A percentile compares a stretch with the other conserved stretches of the same genome.
Conservation (phyloP, 2,888 invertebrate species). For the Acrobasis repandana region DNA sequence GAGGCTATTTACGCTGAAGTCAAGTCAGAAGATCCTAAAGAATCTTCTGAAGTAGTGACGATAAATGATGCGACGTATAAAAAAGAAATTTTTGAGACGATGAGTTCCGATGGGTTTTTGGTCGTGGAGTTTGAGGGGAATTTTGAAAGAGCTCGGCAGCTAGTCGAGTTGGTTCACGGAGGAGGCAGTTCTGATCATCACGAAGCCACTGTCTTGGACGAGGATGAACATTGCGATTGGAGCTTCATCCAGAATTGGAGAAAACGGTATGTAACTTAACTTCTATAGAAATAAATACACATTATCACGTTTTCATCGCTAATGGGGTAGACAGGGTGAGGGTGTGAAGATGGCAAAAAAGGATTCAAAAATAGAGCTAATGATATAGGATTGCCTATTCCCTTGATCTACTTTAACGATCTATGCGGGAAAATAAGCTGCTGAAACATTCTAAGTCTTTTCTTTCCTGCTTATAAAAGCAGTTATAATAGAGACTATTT, state of each 20-base stretch:
- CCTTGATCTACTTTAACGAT: too few species aligned
- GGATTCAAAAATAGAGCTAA: too few species aligned
- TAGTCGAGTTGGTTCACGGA: constrained; percentile 83
- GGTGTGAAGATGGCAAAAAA: too few species aligned
- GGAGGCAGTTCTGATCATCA: constrained; percentile 68
- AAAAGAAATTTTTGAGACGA: constrained; percentile 67
- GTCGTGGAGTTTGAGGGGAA: constrained; percentile 85
- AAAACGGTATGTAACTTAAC: constrained; percentile 78
- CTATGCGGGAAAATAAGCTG: too few species aligned
- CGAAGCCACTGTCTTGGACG: constrained; percentile 73
- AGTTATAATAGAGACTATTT: constrained; percentile 44
- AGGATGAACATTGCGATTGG: constrained; percentile 85
- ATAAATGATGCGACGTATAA: constrained; percentile 73
- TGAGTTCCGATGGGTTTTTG: constrained; percentile 80
- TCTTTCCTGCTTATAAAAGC: constrained; percentile 25
- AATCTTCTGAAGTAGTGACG: constrained; percentile 51
- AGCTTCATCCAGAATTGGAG: constrained; percentile 90
- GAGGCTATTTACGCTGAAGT: constrained; percentile 77
- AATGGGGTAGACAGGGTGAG: too few species aligned
- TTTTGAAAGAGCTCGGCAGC: constrained; percentile 82
- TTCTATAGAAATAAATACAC: constrained; percentile 24
- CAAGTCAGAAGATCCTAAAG: constrained; percentile 50
- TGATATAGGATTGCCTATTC: too few species aligned
- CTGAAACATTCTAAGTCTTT: too few species aligned
- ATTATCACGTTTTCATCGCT: too few species aligned